Conservation (phyloP, 2,888 invertebrate species). For the Pilophorus perplexus region DNA sequence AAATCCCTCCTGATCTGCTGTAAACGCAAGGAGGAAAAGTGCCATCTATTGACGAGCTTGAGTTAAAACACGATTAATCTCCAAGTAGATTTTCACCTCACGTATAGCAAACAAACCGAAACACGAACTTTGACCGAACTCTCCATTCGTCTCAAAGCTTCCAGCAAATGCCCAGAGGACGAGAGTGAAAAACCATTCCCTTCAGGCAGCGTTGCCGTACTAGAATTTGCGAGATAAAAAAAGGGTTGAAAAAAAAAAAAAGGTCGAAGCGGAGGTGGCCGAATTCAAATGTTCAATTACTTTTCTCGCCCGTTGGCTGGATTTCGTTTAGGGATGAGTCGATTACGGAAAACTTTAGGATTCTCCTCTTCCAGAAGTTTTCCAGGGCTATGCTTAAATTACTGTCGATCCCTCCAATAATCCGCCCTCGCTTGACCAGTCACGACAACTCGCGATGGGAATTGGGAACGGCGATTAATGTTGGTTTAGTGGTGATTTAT, state of each 20-base stretch:
- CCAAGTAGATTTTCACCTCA: neutral
- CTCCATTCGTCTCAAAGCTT: neutral
- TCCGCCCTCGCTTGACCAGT: too few relatives aligned
- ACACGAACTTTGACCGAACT: constrained; percentile 6
- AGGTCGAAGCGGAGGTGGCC: neutral
- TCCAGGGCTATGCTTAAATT: too few relatives aligned
- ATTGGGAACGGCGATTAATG: too few relatives aligned
- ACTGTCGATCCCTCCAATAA: too few relatives aligned
- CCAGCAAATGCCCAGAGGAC: neutral
- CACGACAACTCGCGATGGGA: too few relatives aligned
- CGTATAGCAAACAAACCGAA: constrained; percentile 11
- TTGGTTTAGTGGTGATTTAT: too few relatives aligned
- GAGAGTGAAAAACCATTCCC: neutral
- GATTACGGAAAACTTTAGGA: constrained; percentile 15
- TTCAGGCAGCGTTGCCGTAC: too few relatives aligned
- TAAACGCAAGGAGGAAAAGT: too few relatives aligned
- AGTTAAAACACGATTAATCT: constrained; percentile 10
- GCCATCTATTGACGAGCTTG: too few relatives aligned
- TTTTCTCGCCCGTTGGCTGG: neutral
- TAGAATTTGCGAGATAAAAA: too few relatives aligned
- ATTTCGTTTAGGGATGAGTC: constrained; percentile 20
- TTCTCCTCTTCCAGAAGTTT: constrained; percentile 4
- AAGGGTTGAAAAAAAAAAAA: neutral
- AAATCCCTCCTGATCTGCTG: too few relatives aligned
- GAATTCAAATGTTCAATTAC: constrained; percentile 17